Percentiles rank a stretch among this genome's conserved stretches.
phyloP scores from a whole-genome alignment of 2,113 vertebrate genomes.

The Daboia siamensis region DNA sequence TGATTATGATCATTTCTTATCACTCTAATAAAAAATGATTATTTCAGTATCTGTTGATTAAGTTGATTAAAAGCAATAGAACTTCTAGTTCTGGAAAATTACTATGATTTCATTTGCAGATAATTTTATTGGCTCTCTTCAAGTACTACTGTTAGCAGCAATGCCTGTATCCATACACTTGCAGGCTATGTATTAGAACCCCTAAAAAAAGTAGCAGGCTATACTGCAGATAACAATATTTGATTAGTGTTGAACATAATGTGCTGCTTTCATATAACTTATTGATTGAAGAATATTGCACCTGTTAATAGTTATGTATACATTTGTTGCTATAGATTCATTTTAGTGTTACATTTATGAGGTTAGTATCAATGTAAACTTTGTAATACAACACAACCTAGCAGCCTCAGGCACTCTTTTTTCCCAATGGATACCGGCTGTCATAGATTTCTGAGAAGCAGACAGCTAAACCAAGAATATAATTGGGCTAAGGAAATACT shows the following conservation, averaged over 20 bases:
- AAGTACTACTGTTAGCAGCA: neutral
- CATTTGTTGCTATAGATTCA: constrained; percentile 3
- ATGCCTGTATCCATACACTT: neutral
- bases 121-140: neutral
- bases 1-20: neutral
- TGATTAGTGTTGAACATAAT: constrained; percentile 20
- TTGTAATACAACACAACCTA: constrained; percentile 3
- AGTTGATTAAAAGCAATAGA: neutral
- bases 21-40: neutral
- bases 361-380: constrained; percentile 33
- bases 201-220: neutral
- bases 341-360: constrained; percentile 43
- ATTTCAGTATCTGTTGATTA: neutral
- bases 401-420: constrained; percentile 39
- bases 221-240: neutral
- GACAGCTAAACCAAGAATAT: constrained; percentile 30
- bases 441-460: constrained; percentile 52
- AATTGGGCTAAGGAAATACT: constrained; percentile 51
- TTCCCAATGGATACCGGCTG: neutral
- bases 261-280: constrained; percentile 30
- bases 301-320: constrained; percentile 28
- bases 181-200: constrained; percentile 3
- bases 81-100: neutral
- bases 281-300: constrained; percentile 35
- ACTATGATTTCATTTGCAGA: neutral